Conservation (phyloP, 64 coral and sea anemone genomes). For the Cladopsammia gracilis region DNA sequence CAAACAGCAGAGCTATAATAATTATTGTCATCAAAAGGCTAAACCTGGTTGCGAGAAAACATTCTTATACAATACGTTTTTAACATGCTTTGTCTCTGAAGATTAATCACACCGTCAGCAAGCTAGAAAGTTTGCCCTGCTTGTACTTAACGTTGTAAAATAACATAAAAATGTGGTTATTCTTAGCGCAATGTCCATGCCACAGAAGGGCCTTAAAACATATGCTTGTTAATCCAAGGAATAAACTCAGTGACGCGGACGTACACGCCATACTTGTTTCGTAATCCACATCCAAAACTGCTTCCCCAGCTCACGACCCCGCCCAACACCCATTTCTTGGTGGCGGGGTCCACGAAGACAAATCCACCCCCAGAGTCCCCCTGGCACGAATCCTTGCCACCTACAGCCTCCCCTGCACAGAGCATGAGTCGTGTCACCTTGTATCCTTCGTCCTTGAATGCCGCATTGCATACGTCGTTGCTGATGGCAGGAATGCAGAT, state of each 20-base stretch:
- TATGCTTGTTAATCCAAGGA: conserved; percentile 63
- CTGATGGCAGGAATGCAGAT: conserved; percentile 69
- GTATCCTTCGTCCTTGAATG: conserved; percentile 58
- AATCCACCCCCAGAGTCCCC: conserved; percentile 89
- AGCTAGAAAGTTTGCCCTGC: not conserved
- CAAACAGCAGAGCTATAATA: not conserved
- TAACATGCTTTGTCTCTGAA: not conserved
- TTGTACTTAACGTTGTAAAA: not conserved
- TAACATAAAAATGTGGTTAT: not conserved
- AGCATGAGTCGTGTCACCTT: conserved; percentile 72
- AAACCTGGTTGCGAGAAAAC: not conserved
- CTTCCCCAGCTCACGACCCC: conserved; percentile 91
- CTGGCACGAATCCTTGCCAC: conserved; percentile 84
- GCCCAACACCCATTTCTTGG: conserved; percentile 65
- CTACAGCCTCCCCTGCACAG: conserved; percentile 61
- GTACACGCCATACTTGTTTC: conserved; percentile 84
- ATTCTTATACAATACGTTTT: not conserved
- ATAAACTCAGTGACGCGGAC: conserved; percentile 65
- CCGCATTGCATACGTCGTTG: conserved; percentile 18
- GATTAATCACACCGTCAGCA: not conserved
- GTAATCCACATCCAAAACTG: conserved; percentile 67
- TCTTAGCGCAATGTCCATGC: not conserved
- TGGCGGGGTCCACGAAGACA: conserved; percentile 33
- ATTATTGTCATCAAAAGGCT: not conserved
- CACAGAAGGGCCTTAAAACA: conserved; percentile 28